These are phyloP conservation scores for Tokudaia tokunoshimensis DNA, from an alignment of 2,797 vertebrate genomes.

Conservation along the genomic window DNA sequence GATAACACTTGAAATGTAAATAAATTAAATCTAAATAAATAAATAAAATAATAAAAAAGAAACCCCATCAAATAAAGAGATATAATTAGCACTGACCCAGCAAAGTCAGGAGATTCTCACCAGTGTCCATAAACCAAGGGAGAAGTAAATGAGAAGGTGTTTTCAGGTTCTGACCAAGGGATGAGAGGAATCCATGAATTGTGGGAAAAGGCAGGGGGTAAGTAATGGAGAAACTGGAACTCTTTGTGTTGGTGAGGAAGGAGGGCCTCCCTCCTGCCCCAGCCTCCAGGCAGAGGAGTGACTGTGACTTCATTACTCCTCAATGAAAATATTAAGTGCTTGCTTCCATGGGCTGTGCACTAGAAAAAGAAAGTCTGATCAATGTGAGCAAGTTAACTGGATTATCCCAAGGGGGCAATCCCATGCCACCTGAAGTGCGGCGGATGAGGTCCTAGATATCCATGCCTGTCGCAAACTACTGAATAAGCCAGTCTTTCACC, in stretches of 20 bases:
- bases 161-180: background rate
- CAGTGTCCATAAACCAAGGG: rapidly evolving
- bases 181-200: rapidly evolving
- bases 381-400: no score
- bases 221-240: background rate
- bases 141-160: background rate
- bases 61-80: background rate
- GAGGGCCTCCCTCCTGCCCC: background rate
- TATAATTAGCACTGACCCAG: rapidly evolving
- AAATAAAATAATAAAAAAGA: background rate
- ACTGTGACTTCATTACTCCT: no score
- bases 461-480: background rate
- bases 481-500: background rate
- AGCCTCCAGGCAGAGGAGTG: background rate
- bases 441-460: background rate
- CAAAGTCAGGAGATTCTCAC: background rate
- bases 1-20: no score
- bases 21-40: no score
- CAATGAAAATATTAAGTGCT: background rate
- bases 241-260: background rate
- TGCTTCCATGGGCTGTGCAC: background rate
- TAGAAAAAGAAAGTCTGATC: background rate
- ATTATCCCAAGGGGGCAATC: background rate
- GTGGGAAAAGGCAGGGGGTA: background rate
- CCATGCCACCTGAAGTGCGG: no score